phyloP scores from a whole-genome alignment of 1,140 invertebrate species.

The Meloidogyne chitwoodi region DNA sequence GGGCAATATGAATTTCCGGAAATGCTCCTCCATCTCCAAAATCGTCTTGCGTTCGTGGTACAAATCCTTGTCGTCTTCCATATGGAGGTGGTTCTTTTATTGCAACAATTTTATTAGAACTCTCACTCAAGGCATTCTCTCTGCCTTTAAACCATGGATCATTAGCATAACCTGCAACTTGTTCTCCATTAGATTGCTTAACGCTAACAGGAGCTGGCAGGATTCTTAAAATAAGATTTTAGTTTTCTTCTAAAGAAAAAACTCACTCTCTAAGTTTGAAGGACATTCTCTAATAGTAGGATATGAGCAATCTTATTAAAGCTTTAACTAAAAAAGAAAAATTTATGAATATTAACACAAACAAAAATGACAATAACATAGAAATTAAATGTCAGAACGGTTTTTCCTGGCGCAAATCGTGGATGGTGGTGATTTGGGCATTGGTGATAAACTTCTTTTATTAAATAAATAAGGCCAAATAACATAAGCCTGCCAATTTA shows the following conservation, averaged over 20 bases:
- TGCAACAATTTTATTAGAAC: conserved; percentile 26
- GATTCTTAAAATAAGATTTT: conserved; percentile 31
- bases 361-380: no score
- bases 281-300: conserved; percentile 14
- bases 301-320: no score
- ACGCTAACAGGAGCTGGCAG: conserved; percentile 27
- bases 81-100: conserved; percentile 74
- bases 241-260: conserved; percentile 7
- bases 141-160: conserved; percentile 54
- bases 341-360: no score
- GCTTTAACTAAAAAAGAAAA: no score
- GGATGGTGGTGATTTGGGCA: no score
- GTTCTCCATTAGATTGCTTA: conserved; percentile 17
- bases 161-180: conserved; percentile 30
- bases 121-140: conserved; percentile 28
- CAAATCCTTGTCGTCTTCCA: conserved; percentile 87
- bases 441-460: no score
- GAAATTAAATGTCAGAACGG: no score
- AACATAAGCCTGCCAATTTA: no score
- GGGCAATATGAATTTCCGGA: conserved; percentile 93
- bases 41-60: conserved; percentile 79
- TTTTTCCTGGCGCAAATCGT: no score
- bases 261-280: conserved; percentile 34
- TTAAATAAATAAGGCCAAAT: no score
- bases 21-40: conserved; percentile 94